Evolutionary conservation across 2,113 vertebrate genomes (phyloP).

Genomic region (Willisornis vidua): DNA sequence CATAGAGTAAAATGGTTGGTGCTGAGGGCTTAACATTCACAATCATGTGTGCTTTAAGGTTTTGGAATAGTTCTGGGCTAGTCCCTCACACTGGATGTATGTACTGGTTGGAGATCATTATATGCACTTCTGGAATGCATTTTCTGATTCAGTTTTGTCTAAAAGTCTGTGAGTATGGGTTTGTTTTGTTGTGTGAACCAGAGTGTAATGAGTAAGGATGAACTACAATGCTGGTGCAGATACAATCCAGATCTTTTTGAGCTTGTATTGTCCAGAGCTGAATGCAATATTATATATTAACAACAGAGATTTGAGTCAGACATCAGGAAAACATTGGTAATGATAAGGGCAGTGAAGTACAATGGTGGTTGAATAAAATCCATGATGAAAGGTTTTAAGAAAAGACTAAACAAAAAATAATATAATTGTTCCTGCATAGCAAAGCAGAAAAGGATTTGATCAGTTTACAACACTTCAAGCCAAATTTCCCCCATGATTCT

Average conservation of each 20-base stretch:
- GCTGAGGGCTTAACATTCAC: neutral
- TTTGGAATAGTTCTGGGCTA: neutral
- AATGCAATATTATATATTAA: neutral
- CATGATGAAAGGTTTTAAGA: neutral
- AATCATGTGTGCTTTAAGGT: neutral
- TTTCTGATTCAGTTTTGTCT: neutral
- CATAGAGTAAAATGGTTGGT: neutral
- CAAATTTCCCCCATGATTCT: neutral
- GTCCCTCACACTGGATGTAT: neutral
- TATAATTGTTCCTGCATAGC: neutral
- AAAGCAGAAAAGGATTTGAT: neutral
- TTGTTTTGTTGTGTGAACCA: neutral
- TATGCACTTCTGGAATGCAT: neutral
- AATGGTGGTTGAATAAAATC: neutral
- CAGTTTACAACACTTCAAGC: neutral
- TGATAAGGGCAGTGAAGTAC: neutral
- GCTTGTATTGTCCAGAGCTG: neutral
- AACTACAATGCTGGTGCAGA: neutral
- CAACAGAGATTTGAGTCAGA: neutral
- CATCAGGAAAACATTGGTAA: neutral
- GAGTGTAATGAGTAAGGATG: neutral
- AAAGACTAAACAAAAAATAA: neutral
- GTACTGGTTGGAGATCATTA: neutral
- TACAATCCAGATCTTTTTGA: neutral
- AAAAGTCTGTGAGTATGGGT: neutral